These are phyloP conservation scores for Ischnura elegans DNA, from an alignment of 2,888 invertebrate genomes.

Conservation along the genomic window DNA sequence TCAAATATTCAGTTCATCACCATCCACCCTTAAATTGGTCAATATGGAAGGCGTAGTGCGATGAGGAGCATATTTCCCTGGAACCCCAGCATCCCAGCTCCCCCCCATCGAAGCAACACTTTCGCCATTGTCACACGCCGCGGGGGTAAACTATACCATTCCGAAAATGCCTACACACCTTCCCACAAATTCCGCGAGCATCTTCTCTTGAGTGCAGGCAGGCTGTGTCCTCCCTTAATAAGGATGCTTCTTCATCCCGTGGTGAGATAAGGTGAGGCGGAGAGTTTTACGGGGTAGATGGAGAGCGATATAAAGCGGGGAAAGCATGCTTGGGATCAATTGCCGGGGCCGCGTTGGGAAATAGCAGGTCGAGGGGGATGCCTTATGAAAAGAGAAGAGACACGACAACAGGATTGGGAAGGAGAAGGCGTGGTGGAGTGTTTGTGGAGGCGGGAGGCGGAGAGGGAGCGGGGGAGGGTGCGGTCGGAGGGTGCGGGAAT, in stretches of 20 bases:
- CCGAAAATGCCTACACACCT: not conserved
- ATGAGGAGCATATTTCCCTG: not conserved
- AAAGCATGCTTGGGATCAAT: constrained; percentile 43
- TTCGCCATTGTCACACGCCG: not conserved
- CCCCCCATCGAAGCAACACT: not conserved
- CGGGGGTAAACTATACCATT: not conserved
- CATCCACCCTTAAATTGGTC: too few relatives aligned
- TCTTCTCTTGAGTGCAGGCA: not conserved
- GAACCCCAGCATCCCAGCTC: not conserved
- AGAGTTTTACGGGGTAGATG: not conserved
- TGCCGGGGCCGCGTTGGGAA: constrained; percentile 50
- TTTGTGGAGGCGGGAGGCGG: not conserved
- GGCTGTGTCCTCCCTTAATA: not conserved
- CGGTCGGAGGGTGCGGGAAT: not conserved
- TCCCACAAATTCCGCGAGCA: not conserved
- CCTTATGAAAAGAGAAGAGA: constrained; percentile 40
- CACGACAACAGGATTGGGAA: not conserved
- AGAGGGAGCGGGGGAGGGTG: not conserved
- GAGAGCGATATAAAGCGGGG: not conserved
- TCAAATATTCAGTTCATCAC: too few relatives aligned
- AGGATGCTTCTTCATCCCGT: constrained; percentile 22
- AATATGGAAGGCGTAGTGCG: too few relatives aligned
- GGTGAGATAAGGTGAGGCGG: not conserved
- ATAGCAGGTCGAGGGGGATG: not conserved
- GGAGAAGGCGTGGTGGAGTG: not conserved